These are phyloP conservation scores for Xanthia icteritia DNA, from an alignment of 2,888 invertebrate genomes.

Conservation along the genomic window DNA sequence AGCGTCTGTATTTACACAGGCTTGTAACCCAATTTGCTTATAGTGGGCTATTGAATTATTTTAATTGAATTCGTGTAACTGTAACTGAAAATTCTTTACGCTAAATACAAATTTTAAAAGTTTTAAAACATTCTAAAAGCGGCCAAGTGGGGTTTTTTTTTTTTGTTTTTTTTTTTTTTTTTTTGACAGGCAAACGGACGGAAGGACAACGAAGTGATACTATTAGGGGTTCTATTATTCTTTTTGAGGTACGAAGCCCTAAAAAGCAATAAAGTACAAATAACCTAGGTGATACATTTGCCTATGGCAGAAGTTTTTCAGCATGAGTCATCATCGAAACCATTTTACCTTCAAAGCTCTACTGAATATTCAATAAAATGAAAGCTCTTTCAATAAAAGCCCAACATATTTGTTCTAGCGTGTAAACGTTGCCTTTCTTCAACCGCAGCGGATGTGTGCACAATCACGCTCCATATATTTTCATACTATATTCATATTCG, in stretches of 20 bases:
- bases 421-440: background rate
- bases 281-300: background rate
- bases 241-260: no score
- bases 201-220: no score
- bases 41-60: background rate
- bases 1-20: slow-evolving; percentile 16
- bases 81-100: no score
- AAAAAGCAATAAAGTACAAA: background rate
- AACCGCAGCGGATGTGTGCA: background rate
- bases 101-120: background rate
- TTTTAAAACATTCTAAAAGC: no score
- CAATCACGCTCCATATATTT: slow-evolving; percentile 32
- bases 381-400: background rate
- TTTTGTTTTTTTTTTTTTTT: no score
- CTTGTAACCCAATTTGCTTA: slow-evolving; percentile 12
- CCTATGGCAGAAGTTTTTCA: background rate
- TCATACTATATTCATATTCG: slow-evolving; percentile 13
- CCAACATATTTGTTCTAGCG: slow-evolving; percentile 14
- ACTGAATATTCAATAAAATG: background rate
- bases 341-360: background rate
- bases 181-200: no score
- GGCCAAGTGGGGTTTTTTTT: no score
- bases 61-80: background rate
- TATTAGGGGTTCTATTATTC: no score
- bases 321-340: background rate